phyloP scores from a whole-genome alignment of 2,113 vertebrate genomes.

The Cryptomyrus ogoouensis region DNA sequence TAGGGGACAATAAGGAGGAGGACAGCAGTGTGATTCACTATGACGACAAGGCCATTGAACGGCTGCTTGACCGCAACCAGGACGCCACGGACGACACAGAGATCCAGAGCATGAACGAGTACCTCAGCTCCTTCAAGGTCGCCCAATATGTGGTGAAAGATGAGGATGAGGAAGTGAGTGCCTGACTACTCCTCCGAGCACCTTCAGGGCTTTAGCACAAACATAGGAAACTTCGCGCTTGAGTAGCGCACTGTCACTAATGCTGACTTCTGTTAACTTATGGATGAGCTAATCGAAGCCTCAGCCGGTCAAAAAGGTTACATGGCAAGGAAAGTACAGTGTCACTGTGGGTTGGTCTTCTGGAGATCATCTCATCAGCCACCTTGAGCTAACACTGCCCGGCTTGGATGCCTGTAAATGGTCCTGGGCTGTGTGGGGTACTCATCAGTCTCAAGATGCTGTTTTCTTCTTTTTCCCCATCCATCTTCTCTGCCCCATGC shows the following conservation, averaged over 20 bases:
- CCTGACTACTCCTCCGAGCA: background rate
- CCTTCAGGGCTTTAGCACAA: background rate
- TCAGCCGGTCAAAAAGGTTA: background rate
- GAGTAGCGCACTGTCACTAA: background rate
- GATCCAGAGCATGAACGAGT: constrained; percentile 97
- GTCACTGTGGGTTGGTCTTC: background rate
- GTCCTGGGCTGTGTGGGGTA: background rate
- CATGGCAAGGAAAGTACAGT: background rate
- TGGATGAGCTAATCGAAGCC: background rate
- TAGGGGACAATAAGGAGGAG: constrained; percentile 91
- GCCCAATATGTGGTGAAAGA: constrained; percentile 97
- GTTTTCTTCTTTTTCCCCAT: background rate
- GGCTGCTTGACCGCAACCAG: constrained; percentile 86
- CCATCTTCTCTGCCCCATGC: background rate
- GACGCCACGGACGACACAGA: constrained; percentile 92
- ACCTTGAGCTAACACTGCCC: background rate
- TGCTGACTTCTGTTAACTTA: background rate
- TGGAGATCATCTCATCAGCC: background rate
- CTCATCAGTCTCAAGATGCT: background rate
- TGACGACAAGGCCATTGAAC: constrained; percentile 88
- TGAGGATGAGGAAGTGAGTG: constrained; percentile 88
- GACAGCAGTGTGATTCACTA: constrained; percentile 97
- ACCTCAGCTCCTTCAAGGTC: constrained; percentile 97
- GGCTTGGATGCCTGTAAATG: background rate
- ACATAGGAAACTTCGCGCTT: background rate